A percentile compares a stretch with the other conserved stretches of the same genome.
Conservation (phyloP, 2,113 vertebrate species). For the Crypturellus undulatus region DNA sequence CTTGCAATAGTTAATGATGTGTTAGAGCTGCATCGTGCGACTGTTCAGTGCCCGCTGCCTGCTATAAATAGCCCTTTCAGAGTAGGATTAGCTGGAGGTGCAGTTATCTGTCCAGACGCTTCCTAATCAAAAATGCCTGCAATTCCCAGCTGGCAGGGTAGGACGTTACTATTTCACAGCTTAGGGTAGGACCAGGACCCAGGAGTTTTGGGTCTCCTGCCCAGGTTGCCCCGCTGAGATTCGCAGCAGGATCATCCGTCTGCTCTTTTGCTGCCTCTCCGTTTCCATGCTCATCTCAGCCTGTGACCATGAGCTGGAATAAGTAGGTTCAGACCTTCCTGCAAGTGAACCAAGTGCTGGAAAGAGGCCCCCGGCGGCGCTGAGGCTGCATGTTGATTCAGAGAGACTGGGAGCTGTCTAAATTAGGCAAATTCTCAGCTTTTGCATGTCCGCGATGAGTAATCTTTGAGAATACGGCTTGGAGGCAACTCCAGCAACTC, state of each 20-base stretch:
- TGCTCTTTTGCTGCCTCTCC: background rate
- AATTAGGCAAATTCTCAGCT: background rate
- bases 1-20: background rate
- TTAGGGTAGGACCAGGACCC: background rate
- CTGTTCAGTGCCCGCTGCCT: background rate
- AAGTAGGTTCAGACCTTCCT: background rate
- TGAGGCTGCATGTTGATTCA: conserved; percentile 33
- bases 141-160: background rate
- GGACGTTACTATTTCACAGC: background rate
- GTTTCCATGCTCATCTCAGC: background rate
- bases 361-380: background rate
- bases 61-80: conserved; percentile 8
- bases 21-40: background rate
- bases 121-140: background rate
- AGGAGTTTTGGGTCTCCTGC: fast-evolving
- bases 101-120: background rate
- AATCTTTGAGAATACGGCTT: conserved; percentile 51
- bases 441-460: conserved; percentile 47
- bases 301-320: background rate
- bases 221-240: background rate
- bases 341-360: background rate
- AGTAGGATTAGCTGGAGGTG: background rate
- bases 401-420: conserved; percentile 20
- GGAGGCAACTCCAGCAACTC: conserved; percentile 35
- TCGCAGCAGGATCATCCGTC: fast-evolving